These are phyloP conservation scores for Eurytemora carolleeae DNA, from an alignment of 1,140 invertebrate species.

Conservation along the genomic window DNA sequence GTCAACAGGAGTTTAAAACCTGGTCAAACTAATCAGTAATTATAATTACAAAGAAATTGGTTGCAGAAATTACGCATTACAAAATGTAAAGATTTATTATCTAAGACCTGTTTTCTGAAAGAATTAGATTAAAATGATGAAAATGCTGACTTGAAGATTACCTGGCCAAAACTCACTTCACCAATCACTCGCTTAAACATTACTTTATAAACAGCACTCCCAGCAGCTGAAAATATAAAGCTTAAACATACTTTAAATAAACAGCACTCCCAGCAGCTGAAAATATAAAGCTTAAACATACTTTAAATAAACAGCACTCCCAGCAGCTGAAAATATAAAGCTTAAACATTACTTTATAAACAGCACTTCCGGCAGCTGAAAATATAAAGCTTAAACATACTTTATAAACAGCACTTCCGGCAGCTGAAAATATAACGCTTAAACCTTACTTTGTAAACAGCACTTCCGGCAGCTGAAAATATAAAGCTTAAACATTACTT, in stretches of 20 bases:
- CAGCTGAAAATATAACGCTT: too few species aligned
- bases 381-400: conserved; percentile 28
- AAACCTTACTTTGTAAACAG: too few species aligned
- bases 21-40: too few species aligned
- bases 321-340: not conserved
- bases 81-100: too few species aligned
- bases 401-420: conserved; percentile 76
- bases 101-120: too few species aligned
- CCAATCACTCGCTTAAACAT: conserved; percentile 74
- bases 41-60: too few species aligned
- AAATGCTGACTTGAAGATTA: too few species aligned
- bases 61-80: too few species aligned
- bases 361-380: not conserved
- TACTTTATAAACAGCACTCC: conserved; percentile 35
- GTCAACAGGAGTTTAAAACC: too few species aligned
- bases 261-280: not conserved
- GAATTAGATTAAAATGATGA: too few species aligned
- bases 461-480: too few species aligned
- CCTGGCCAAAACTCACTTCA: conserved; percentile 65
- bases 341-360: not conserved
- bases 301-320: not conserved
- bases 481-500: too few species aligned
- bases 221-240: not conserved
- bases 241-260: not conserved
- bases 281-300: not conserved